phyloP scores from a whole-genome alignment of 2,888 invertebrate genomes.

The Synergus umbraculus region DNA sequence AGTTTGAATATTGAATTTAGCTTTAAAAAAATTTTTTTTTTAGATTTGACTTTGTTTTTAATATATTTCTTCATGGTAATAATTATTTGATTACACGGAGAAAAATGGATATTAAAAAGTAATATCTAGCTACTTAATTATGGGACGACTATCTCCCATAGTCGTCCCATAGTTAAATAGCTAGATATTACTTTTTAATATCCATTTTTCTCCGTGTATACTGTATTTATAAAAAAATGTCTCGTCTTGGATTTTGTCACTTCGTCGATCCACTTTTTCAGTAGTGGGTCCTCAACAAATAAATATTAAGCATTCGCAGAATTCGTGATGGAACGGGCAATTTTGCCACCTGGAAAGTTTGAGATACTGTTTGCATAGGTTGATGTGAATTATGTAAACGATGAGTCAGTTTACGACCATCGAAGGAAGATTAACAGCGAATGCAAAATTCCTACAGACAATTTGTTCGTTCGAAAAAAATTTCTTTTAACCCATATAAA shows the following conservation, averaged over 20 bases:
- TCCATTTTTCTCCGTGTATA: no score
- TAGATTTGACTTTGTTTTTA: not conserved
- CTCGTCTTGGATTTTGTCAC: not conserved
- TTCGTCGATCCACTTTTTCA: not conserved
- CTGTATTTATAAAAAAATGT: not conserved
- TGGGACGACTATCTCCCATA: no score
- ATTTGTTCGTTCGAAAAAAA: conserved; percentile 1
- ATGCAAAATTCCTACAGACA: conserved; percentile 2
- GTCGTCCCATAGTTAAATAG: no score
- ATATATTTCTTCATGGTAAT: not conserved
- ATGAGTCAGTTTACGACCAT: conserved; percentile 30
- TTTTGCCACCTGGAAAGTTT: not conserved
- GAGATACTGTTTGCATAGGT: not conserved
- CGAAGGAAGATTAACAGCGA: conserved; percentile 2
- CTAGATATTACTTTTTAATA: no score
- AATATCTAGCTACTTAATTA: no score
- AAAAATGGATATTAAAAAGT: no score
- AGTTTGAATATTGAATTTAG: no score
- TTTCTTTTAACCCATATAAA: conserved; percentile 25
- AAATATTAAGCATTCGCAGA: not conserved
- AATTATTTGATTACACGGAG: no score
- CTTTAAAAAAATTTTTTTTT: no score
- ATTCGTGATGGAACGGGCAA: not conserved
- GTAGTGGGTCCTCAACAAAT: not conserved
- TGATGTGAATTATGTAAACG: conserved; percentile 32